Evolutionary conservation across 2,113 vertebrate species (phyloP).

Genomic region (Sphyrna mokarran): DNA sequence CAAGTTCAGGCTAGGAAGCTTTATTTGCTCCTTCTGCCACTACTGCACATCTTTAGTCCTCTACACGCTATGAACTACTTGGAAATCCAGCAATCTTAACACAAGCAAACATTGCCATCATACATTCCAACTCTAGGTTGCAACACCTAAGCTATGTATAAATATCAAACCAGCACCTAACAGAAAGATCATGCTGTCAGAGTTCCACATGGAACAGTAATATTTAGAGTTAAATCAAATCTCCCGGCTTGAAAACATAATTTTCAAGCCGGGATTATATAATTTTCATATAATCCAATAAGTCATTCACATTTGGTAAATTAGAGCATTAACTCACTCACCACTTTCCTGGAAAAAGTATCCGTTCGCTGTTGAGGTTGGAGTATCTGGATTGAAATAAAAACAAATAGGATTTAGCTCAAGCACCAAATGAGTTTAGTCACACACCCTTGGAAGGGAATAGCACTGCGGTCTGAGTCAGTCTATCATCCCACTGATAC

Average conservation of each 20-base stretch:
- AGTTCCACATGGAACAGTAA: background rate
- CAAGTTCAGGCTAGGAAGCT: background rate
- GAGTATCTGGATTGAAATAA: conserved; percentile 46
- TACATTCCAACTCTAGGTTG: background rate
- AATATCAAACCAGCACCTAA: background rate
- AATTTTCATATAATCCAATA: too few relatives aligned
- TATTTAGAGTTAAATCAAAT: background rate
- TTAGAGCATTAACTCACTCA: conserved; percentile 54
- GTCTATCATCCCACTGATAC: background rate
- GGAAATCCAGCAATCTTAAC: background rate
- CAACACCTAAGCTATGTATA: background rate
- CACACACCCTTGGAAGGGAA: background rate
- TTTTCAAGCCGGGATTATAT: too few relatives aligned
- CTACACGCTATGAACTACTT: background rate
- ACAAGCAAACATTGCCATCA: background rate
- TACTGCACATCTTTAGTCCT: background rate
- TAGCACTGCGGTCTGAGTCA: background rate
- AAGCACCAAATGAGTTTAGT: background rate
- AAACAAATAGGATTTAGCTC: conserved; percentile 39
- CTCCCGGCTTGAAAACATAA: background rate
- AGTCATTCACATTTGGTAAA: background rate
- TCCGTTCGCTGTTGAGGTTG: conserved; percentile 64
- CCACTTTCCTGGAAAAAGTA: conserved; percentile 73
- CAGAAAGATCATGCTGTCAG: background rate
- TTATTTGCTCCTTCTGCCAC: background rate